Evolutionary conservation across 2,797 vertebrate species (phyloP).

Genomic region (Pangasius macronema): DNA sequence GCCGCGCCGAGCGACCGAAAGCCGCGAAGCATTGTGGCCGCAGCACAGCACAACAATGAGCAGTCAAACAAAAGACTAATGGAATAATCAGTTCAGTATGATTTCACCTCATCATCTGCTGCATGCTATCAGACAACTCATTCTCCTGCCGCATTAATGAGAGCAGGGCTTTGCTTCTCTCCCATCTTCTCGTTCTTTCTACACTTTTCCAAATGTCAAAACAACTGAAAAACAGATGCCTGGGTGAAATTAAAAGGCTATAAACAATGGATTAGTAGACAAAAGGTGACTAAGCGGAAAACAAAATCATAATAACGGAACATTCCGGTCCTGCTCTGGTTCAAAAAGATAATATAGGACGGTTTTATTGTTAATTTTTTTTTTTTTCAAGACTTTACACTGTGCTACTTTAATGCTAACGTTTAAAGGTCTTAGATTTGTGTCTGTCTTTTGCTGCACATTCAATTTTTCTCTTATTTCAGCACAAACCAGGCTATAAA

Average conservation of each 20-base stretch:
- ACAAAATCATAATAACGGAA: constrained; percentile 2
- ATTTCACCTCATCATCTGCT: constrained; percentile 53
- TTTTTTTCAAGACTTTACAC: not conserved
- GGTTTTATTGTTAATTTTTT: not conserved
- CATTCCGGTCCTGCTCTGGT: not conserved
- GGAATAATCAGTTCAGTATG: constrained; percentile 62
- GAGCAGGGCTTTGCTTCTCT: constrained; percentile 48
- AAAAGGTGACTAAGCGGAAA: constrained; percentile 20
- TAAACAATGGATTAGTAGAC: constrained; percentile 12
- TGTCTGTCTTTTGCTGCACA: not conserved
- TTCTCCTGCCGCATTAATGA: constrained; percentile 57
- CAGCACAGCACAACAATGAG: constrained; percentile 51
- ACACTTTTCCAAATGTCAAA: constrained; percentile 25
- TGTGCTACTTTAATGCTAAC: not conserved
- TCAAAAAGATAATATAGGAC: not conserved
- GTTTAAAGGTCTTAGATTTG: not conserved
- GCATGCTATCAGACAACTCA: constrained; percentile 58
- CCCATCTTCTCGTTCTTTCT: not conserved
- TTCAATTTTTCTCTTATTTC: constrained; percentile 1
- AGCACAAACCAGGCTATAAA: not conserved
- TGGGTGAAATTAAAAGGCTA: constrained; percentile 43
- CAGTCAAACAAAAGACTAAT: constrained; percentile 53
- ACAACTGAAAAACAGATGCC: constrained; percentile 49
- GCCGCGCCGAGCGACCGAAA: constrained; percentile 69
- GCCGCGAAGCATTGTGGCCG: constrained; percentile 75